Conservation (phyloP, 2,888 invertebrate genomes). For the Gasteruption jaculator region DNA sequence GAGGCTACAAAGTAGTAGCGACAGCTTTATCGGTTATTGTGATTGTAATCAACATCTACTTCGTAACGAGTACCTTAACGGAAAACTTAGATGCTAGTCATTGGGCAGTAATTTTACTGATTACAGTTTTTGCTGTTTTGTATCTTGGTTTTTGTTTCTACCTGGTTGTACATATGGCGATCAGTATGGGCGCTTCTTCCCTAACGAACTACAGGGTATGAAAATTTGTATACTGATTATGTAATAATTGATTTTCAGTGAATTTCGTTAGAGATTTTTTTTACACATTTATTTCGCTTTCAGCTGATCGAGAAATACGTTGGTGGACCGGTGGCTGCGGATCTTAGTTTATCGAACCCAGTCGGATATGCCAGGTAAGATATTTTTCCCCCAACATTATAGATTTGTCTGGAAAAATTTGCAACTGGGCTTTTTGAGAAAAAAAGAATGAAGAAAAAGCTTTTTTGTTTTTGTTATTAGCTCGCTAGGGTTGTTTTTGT, state of each 20-base stretch:
- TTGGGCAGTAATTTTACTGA: constrained; percentile 52
- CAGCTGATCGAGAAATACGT: constrained; percentile 59
- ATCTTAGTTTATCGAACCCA: constrained; percentile 55
- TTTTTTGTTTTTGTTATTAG: no score
- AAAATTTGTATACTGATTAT: constrained; percentile 19
- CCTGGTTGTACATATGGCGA: constrained; percentile 68
- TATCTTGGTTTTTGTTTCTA: constrained; percentile 73
- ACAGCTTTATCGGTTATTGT: constrained; percentile 66
- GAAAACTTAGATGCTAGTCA: constrained; percentile 47
- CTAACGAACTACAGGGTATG: constrained; percentile 55
- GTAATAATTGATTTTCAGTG: no score
- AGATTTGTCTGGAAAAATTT: constrained; percentile 10
- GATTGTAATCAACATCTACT: constrained; percentile 75
- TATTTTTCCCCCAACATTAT: constrained; percentile 5
- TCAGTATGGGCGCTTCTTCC: constrained; percentile 61
- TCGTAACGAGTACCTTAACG: constrained; percentile 63
- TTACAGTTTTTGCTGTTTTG: constrained; percentile 58
- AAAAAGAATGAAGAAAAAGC: no score
- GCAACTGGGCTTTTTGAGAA: neutral
- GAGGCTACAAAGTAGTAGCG: constrained; percentile 66
- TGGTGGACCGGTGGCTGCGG: constrained; percentile 54
- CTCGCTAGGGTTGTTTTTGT: no score
- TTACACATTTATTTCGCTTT: constrained; percentile 31
- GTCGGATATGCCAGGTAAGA: constrained; percentile 61
- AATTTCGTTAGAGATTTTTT: constrained; percentile 11